Percentiles rank a stretch among this genome's conserved stretches.
These are phyloP conservation scores for Chelonia mydas DNA, from an alignment of 2,797 vertebrate genomes.

Conservation along the genomic window DNA sequence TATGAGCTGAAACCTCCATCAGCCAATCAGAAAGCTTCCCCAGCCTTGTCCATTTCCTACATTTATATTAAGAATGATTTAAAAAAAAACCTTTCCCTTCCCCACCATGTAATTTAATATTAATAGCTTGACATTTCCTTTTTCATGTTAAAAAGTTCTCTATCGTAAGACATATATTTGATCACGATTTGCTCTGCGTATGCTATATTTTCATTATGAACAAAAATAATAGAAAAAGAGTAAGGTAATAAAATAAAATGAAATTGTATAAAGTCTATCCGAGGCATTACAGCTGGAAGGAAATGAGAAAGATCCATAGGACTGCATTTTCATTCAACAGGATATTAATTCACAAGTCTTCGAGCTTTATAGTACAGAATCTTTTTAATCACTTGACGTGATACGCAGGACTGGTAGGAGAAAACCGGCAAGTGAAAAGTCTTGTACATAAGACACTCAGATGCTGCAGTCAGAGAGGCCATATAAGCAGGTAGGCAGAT, in stretches of 20 bases:
- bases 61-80: neutral
- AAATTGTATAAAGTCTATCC: conserved; percentile 60
- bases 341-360: conserved; percentile 74
- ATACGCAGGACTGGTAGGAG: neutral
- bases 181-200: conserved; percentile 44
- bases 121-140: conserved; percentile 65
- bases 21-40: neutral
- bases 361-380: conserved; percentile 59
- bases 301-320: conserved; percentile 73
- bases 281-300: conserved; percentile 64
- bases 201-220: conserved; percentile 64
- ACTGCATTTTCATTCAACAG: conserved; percentile 70
- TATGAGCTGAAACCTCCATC: neutral
- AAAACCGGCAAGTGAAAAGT: conserved; percentile 1
- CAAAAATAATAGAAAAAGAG: conserved; percentile 65
- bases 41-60: neutral
- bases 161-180: conserved; percentile 50
- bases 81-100: neutral
- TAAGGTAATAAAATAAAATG: conserved; percentile 69
- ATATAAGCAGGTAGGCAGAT: too few relatives aligned
- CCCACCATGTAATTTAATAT: neutral
- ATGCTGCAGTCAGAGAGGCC: neutral
- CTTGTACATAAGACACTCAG: neutral
- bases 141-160: conserved; percentile 43
- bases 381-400: conserved; percentile 59